Base-by-base conservation (phyloP, 2,113 vertebrate genomes). In the Laticauda colubrina region DNA sequence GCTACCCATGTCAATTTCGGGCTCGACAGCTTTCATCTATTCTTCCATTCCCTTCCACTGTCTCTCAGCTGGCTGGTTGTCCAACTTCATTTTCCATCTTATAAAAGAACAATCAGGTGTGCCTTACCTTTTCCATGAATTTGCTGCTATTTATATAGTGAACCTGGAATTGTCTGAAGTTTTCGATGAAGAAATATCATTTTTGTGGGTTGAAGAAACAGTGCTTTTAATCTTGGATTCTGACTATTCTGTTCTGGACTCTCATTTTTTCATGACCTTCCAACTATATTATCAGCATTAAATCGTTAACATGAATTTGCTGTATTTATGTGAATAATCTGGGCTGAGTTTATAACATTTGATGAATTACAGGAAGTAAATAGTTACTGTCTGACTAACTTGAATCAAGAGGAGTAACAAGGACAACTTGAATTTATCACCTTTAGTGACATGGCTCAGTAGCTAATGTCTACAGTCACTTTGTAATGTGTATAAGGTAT, bases 101-200 rank as follows among this genome's bases (percentile, higher is more conserved):
- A 12, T 3, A 64, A 85, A 15, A 86, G 7, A 64, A 54, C 34
- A 56, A 20, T 75, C 21, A 87, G 34, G 20, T 7, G 59, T 87
- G 51, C 1, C 93, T 91, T 93, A 91, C 93, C 92, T 93, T 93
- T 7, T 8, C 29, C 45, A 64, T 64, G 57, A 92, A n/a, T 43
- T 39, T 59, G 39, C 24, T 51, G 75, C 14, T 85, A 86, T n/a
- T 54, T 85, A 11, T 9, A 18, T 48, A 34, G 85, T 89, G 69
- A 14, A 1, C 14, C 43, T 10, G 69, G 29, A 51, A 29, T 92
- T 89, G 7, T n/a, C 48, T 85, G 43, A 34, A 86, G 29, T 29
- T 86, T 89, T 45, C 15, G 61, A 39, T 59, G 55, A 89, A 90
- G 88, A 34, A 89, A 59, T 51, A 59, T 0, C 9, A 9, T 57